Conservation (phyloP, 2,888 invertebrate species). For the Drosophila mettleri region DNA sequence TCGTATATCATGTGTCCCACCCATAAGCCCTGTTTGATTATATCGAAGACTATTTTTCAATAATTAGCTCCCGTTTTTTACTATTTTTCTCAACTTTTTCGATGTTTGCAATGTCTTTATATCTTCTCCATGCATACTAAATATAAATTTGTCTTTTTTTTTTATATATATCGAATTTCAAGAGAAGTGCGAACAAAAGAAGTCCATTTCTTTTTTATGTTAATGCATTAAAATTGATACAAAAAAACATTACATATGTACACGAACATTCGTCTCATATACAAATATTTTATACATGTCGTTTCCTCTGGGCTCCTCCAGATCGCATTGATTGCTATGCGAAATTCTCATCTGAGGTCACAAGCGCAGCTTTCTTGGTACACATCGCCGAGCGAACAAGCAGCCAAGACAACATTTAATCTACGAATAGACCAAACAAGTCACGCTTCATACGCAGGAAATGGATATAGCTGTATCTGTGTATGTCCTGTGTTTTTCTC, state of each 20-base stretch:
- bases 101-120: conserved; percentile 1
- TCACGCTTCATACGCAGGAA: not conserved
- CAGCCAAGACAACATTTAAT: conserved; percentile 30
- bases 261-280: conserved; percentile 43
- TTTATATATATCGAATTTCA: not conserved
- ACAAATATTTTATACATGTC: not conserved
- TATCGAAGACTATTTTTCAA: conserved; percentile 6
- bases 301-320: not conserved
- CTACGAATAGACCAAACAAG: not conserved
- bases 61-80: not conserved
- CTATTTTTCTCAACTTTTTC: not conserved
- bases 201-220: conserved; percentile 60
- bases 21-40: not conserved
- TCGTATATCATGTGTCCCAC: conserved; percentile 2
- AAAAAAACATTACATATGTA: conserved; percentile 34
- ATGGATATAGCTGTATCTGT: not conserved
- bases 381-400: conserved; percentile 73
- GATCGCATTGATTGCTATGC: conserved; percentile 1
- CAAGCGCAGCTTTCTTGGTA: conserved; percentile 73
- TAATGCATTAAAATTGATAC: conserved; percentile 40
- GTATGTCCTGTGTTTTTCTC: no score
- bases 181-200: conserved; percentile 4
- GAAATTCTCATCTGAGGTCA: conserved; percentile 2
- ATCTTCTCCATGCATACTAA: not conserved
- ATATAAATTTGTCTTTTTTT: not conserved